A percentile compares a stretch with the other conserved stretches of the same genome.
Conservation (phyloP, 2,113 vertebrate genomes). For the Phoxinus phoxinus region DNA sequence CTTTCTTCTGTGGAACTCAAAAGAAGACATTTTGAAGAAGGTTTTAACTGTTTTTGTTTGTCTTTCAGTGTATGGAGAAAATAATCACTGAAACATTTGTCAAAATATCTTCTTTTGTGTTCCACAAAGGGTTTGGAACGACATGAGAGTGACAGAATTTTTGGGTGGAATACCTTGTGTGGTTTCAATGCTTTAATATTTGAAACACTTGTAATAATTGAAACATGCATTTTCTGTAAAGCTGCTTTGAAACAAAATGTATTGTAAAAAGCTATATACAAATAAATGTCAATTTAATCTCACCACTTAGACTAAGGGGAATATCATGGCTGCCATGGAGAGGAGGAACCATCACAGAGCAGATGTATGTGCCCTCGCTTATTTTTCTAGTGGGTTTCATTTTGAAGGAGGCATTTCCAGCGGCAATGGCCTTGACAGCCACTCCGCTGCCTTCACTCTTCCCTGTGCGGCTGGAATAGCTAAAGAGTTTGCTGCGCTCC, state of each 20-base stretch:
- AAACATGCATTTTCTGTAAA: neutral
- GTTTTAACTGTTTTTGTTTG: neutral
- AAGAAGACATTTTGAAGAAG: neutral
- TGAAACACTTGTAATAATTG: too few relatives aligned
- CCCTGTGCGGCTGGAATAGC: conserved; percentile 59
- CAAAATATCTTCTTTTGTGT: neutral
- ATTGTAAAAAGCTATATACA: neutral
- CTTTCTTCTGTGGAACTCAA: neutral
- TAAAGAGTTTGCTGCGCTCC: conserved; percentile 61
- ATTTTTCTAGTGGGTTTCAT: conserved; percentile 57
- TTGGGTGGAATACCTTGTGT: too few relatives aligned
- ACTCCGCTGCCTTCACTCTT: conserved; percentile 57
- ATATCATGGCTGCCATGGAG: conserved; percentile 65
- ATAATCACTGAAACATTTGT: too few relatives aligned
- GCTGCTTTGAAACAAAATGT: neutral
- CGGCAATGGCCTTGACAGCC: conserved; percentile 54
- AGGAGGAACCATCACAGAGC: conserved; percentile 67
- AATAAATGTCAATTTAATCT: conserved; percentile 43
- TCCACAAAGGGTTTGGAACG: neutral
- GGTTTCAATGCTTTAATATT: too few relatives aligned
- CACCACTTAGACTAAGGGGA: conserved; percentile 72
- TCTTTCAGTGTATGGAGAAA: neutral
- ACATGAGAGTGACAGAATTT: neutral
- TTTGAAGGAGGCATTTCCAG: conserved; percentile 71
- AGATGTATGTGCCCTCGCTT: conserved; percentile 71